Base-by-base conservation (phyloP, 2,797 vertebrate genomes). In the Arnoldichthys spilopterus region DNA sequence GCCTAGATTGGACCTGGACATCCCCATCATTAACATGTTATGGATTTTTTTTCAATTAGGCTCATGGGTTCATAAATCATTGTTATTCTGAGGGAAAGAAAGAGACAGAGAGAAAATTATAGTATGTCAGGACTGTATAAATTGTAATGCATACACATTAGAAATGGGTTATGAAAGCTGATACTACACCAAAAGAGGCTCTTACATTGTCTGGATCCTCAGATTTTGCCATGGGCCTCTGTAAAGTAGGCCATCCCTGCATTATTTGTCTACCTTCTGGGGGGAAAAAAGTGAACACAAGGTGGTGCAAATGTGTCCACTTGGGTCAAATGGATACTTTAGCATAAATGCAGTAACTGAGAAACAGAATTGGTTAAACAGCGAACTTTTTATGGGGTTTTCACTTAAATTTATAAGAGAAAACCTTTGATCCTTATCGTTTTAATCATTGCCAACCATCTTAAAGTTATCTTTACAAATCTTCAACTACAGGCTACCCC, bases 131-230 rank as follows among this genome's bases (percentile, higher is more conserved):
- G 43, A 30, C 24, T 68, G 45, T 62, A 15, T 32, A 62, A 62
- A 63, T 18, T 63, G 59, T 34, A 69, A 30, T 30, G 24, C 43
- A 69, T 20, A 69, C 22, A 67, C 43, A 6, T 12, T 67, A 67
- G 22, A 47, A 28, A 47, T 24, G 64, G 56, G 28, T 67, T 45
- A 67, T 45, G 37, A 47, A 67, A 15, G 7, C 9, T 67, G 63
- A 67, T 16, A 67, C 40, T 26, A 26, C 11, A 67, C 18, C 40
- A 67, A 67, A 45, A 64, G 63, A 43, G 22, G 34, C 37, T 32
- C 34, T 40, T 24, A 66, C 4, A 1, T 34, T 15, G 37, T 24
- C 32, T 22, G 63, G 37, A 37, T 20, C 63, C 43, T 43, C 63
- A 40, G 63, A 22, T 66, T 20, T n/a, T 43, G n/a, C 63, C 37